Percentiles rank a stretch among this genome's conserved stretches.
Conservation (phyloP, 2,113 vertebrate genomes). For the Diphyllodes magnificus region DNA sequence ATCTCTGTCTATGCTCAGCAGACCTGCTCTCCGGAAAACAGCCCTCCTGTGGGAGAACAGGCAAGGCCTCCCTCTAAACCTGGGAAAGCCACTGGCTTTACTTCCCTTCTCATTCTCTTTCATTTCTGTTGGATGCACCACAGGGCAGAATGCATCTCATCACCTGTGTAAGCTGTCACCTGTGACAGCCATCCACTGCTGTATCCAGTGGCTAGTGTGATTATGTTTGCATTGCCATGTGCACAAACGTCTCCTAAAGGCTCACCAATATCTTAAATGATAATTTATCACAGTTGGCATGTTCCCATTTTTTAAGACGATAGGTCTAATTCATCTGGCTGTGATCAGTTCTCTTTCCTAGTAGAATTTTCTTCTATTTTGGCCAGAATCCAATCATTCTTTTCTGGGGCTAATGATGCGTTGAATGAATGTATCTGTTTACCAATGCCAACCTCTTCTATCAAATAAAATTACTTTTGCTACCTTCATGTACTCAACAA, state of each 20-base stretch:
- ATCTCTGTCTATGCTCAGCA: not conserved
- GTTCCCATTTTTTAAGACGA: not conserved
- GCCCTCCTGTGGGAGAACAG: not conserved
- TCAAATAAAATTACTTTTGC: conserved; percentile 42
- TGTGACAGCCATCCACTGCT: not conserved
- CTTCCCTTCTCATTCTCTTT: not conserved
- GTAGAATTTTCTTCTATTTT: not conserved
- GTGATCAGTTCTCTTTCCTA: not conserved
- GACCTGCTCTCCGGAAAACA: not conserved
- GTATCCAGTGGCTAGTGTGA: not conserved
- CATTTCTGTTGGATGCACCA: not conserved
- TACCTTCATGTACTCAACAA: not conserved
- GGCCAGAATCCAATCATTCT: not conserved
- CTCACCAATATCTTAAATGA: not conserved
- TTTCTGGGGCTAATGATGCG: not conserved
- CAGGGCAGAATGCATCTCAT: not conserved
- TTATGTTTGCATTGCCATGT: not conserved
- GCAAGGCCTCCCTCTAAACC: not conserved
- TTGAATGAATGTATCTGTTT: conserved; percentile 38
- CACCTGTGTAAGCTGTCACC: not conserved
- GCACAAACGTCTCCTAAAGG: not conserved
- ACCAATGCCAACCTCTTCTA: not conserved
- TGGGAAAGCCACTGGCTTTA: not conserved
- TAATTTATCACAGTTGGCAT: not conserved
- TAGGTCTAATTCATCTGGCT: not conserved